A percentile compares a stretch with the other conserved stretches of the same genome.
Conservation (phyloP, 2,888 invertebrate species). For the Leuctra nigra region DNA sequence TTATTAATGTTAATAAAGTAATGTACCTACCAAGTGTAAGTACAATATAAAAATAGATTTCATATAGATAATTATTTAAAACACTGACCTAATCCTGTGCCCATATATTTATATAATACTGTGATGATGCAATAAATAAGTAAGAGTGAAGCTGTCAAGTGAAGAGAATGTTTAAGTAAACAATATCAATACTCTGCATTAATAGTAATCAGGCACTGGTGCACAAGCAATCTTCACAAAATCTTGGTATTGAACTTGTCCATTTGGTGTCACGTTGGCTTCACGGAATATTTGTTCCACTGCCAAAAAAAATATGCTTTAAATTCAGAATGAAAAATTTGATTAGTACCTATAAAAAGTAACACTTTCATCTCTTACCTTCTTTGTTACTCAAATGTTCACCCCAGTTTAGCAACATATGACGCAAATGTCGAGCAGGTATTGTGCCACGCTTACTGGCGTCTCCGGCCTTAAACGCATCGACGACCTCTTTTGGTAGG, state of each 20-base stretch:
- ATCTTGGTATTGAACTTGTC: slow-evolving; percentile 80
- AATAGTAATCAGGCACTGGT: slow-evolving; percentile 89
- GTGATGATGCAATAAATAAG: too few relatives aligned
- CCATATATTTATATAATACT: too few relatives aligned
- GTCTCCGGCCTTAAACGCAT: slow-evolving; percentile 87
- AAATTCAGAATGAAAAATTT: not conserved
- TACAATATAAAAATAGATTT: too few relatives aligned
- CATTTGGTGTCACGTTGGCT: slow-evolving; percentile 75
- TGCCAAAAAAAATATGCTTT: slow-evolving; percentile 26
- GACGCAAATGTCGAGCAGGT: slow-evolving; percentile 73
- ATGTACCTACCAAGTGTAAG: too few relatives aligned
- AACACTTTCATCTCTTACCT: slow-evolving; percentile 41
- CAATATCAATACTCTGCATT: too few relatives aligned
- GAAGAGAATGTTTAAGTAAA: too few relatives aligned
- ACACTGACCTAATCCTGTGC: too few relatives aligned
- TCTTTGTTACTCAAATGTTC: slow-evolving; percentile 67
- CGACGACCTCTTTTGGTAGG: slow-evolving; percentile 72
- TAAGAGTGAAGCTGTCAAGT: too few relatives aligned
- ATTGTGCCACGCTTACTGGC: slow-evolving; percentile 63
- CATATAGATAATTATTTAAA: too few relatives aligned
- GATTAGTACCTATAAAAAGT: not conserved
- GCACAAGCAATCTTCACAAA: slow-evolving; percentile 90
- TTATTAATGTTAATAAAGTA: too few relatives aligned
- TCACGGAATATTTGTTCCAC: slow-evolving; percentile 89
- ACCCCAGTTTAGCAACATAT: slow-evolving; percentile 86